Conservation (phyloP, 2,888 invertebrate genomes). For the Chloromyia formosa region DNA sequence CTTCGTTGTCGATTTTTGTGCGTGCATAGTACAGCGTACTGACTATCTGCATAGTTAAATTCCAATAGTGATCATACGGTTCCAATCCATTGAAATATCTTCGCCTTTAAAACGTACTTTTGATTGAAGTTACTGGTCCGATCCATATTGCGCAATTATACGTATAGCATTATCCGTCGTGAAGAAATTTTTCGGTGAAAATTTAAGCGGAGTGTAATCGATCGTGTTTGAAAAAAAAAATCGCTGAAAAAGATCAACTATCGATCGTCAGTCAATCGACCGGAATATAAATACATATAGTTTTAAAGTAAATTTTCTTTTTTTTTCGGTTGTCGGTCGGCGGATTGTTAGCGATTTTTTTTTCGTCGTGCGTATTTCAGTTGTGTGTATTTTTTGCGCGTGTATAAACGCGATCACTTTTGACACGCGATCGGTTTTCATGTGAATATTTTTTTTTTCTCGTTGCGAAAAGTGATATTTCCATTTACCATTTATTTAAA, state of each 20-base stretch:
- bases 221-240: slow-evolving; percentile 6
- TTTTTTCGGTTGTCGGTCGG: neutral
- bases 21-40: neutral
- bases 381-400: slow-evolving; percentile 4
- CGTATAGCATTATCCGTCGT: neutral
- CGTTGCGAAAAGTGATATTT: slow-evolving; percentile 27
- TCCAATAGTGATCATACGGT: slow-evolving; percentile 19
- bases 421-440: slow-evolving; percentile 15
- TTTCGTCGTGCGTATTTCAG: slow-evolving; percentile 1
- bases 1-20: neutral
- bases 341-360: slow-evolving; percentile 12
- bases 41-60: neutral
- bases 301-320: slow-evolving; percentile 28
- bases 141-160: slow-evolving; percentile 32
- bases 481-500: neutral
- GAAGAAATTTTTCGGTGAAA: slow-evolving; percentile 36
- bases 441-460: slow-evolving; percentile 12
- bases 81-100: slow-evolving; percentile 7
- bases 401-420: slow-evolving; percentile 22
- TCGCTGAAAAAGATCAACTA: slow-evolving; percentile 27
- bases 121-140: slow-evolving; percentile 21
- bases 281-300: slow-evolving; percentile 29
- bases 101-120: slow-evolving; percentile 8
- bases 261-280: slow-evolving; percentile 12
- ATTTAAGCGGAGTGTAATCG: slow-evolving; percentile 22